Conservation (phyloP, 2,797 vertebrate species). For the Delichon dasypus region DNA sequence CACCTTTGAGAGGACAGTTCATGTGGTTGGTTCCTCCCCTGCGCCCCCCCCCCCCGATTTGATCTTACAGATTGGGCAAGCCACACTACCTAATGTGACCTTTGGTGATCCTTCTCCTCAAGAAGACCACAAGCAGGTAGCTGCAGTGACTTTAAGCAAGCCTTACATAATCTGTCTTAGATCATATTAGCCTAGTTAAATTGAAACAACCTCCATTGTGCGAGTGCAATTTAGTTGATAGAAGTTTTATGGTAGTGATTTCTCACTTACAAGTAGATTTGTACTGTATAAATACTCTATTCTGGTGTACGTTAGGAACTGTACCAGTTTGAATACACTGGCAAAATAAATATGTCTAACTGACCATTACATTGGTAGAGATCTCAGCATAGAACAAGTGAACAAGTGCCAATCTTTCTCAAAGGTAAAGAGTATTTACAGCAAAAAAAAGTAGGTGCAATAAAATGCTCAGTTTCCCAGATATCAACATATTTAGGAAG, state of each 20-base stretch:
- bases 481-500: neutral
- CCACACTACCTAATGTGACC: neutral
- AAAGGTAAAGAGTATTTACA: neutral
- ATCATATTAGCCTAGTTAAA: neutral
- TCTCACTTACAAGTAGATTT: neutral
- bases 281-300: neutral
- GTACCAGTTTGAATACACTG: neutral
- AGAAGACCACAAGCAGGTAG: neutral
- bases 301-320: neutral
- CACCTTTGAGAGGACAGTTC: neutral
- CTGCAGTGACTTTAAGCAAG: neutral
- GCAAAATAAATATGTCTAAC: neutral
- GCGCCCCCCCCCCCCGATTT: neutral
- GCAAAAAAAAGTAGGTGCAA: neutral
- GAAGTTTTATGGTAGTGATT: neutral
- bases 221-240: neutral
- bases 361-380: neutral
- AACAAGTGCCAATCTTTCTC: neutral
- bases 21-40: neutral
- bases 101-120: neutral
- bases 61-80: neutral
- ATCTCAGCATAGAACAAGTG: neutral
- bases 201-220: neutral
- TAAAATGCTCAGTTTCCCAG: neutral
- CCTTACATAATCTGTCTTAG: neutral